Conservation (phyloP, 2,888 invertebrate genomes). For the Eledone cirrhosa region DNA sequence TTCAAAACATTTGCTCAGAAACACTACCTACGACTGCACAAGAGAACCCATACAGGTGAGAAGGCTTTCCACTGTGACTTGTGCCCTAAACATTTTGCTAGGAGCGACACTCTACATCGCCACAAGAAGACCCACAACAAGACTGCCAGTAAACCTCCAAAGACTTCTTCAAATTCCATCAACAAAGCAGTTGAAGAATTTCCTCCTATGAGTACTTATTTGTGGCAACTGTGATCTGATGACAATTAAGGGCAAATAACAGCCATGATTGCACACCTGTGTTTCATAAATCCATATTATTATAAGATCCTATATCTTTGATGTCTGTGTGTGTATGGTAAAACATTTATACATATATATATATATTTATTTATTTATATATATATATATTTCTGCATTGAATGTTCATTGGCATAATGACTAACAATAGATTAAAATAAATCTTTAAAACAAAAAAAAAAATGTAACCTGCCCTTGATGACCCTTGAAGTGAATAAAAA, state of each 20-base stretch:
- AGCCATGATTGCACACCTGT: no score
- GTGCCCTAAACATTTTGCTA: conserved; percentile 20
- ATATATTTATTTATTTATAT: no score
- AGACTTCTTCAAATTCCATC: not conserved
- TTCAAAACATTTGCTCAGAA: conserved; percentile 21
- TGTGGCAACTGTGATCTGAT: conserved; percentile 9
- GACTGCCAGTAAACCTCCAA: not conserved
- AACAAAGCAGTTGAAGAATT: conserved; percentile 22
- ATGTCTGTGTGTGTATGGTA: not conserved
- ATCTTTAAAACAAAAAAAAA: no score
- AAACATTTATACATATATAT: not conserved
- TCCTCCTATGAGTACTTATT: conserved; percentile 20
- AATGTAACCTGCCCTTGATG: no score
- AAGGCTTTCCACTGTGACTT: conserved; percentile 23
- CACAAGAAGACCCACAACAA: conserved; percentile 13
- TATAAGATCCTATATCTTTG: not conserved
- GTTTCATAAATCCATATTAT: no score
- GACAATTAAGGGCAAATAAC: not conserved
- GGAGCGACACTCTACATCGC: conserved; percentile 18
- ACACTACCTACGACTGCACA: conserved; percentile 19
- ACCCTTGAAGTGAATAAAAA: no score
- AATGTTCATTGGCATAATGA: no score
- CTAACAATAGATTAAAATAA: no score
- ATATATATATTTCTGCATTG: no score
- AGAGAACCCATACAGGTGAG: conserved; percentile 13